Evolutionary conservation across 2,888 invertebrate genomes (phyloP).

Genomic region (Rhorus exstirpatorius): DNA sequence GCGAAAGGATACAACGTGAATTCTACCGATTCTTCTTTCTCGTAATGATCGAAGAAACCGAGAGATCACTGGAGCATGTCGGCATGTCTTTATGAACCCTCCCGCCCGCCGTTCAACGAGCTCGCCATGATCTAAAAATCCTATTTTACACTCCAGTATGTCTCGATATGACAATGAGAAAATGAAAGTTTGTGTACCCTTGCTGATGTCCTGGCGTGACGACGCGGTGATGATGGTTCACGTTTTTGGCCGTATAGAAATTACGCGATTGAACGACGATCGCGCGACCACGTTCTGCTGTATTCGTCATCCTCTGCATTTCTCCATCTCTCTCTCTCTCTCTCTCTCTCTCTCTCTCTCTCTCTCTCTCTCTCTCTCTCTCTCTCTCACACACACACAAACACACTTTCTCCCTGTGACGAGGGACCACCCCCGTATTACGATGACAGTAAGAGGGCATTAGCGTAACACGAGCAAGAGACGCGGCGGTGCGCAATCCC

Average conservation of each 20-base stretch:
- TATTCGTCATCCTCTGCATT: constrained; percentile 44
- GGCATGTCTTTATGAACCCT: constrained; percentile 15
- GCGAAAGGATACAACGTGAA: background rate
- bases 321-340: background rate
- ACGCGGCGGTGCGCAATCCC: constrained; percentile 75
- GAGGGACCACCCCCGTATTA: constrained; percentile 74
- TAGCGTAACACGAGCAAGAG: constrained; percentile 72
- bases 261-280: constrained; percentile 73
- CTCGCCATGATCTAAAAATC: constrained; percentile 73
- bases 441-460: constrained; percentile 80
- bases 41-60: constrained; percentile 9
- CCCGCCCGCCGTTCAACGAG: background rate
- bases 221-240: constrained; percentile 15
- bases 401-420: constrained; percentile 68
- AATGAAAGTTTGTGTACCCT: constrained; percentile 41
- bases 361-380: background rate
- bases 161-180: constrained; percentile 69
- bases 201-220: constrained; percentile 46
- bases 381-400: too few relatives aligned
- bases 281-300: constrained; percentile 41
- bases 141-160: constrained; percentile 80
- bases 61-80: constrained; percentile 40
- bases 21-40: constrained; percentile 15
- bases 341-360: background rate
- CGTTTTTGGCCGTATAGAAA: constrained; percentile 70